Evolutionary conservation across 2,113 vertebrate species (phyloP), one percentile per base, ranked within the genome.

Genomic region (Scomber scombrus): DNA sequence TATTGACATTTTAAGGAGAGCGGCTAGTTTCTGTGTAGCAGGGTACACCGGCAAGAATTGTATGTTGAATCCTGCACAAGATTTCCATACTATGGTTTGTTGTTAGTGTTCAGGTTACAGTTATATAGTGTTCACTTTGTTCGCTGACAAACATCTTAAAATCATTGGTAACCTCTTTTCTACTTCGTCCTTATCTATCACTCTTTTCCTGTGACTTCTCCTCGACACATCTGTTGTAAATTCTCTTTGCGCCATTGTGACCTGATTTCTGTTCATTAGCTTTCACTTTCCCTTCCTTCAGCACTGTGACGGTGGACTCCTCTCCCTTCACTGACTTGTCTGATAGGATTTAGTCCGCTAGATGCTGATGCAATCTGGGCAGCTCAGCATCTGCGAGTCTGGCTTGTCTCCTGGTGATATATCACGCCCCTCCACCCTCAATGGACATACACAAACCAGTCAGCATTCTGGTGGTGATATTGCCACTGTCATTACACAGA

Each of bases 281-380:
- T 91, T 86, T 86, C 86, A 84, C 89, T 92, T 88, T 92, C 70
- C 77, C 74, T 76, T 89, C 82, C 85, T 87, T 75, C 68, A 84
- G 70, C 80, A 70, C 57, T 52, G 81, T 74, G 77, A 81, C 54
- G 67, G 66, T 66, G 15, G 85, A 89, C 88, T 93, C 82, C 87
- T 87, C 88, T 94, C 93, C 88, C 89, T 93, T 90, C 93, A 91
- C 91, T 93, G 93, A 90, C 92, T 91, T 91, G 93, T 93, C 94
- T 94, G 94, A 95, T 95, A 91, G 93, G 93, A 95, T 95, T 93
- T 93, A 83, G 85, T 82, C 85, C 64, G 79, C 79, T 88, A 89
- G 71, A 76, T 81, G 85, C 89, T 92, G 93, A 94, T 94, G 93
- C 88, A 94, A 95, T 95, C 93, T 93, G 65, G 67, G 89, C 88